A percentile compares a stretch with the other conserved stretches of the same genome.
phyloP scores from a whole-genome alignment of 1,140 invertebrate genomes.

The Nephotettix cincticeps region DNA sequence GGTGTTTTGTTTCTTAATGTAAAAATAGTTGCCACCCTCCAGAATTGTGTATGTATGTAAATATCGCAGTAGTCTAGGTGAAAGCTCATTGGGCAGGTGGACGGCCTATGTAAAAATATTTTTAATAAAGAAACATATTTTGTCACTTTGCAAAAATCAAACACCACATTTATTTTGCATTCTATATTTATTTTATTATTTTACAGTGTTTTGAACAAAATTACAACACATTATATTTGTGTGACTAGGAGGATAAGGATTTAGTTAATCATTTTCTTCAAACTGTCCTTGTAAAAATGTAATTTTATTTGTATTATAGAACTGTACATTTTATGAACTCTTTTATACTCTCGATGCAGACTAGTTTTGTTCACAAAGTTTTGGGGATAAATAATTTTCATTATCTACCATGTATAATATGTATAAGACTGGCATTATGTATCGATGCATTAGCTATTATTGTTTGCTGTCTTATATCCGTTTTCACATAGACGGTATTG shows the following conservation, averaged over 20 bases:
- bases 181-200: not conserved
- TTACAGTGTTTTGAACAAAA: not conserved
- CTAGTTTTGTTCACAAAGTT: not conserved
- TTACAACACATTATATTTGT: not conserved
- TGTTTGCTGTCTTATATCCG: not conserved
- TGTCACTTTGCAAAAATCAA: constrained; percentile 12
- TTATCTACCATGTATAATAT: constrained; percentile 2
- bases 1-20: constrained; percentile 18
- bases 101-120: constrained; percentile 30
- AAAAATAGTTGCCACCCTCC: not conserved
- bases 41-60: constrained; percentile 31
- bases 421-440: constrained; percentile 10
- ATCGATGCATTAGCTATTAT: constrained; percentile 1
- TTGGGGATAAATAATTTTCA: constrained; percentile 4
- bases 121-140: constrained; percentile 21
- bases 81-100: constrained; percentile 19
- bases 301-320: constrained; percentile 20
- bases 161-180: not conserved
- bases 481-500: not conserved
- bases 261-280: not conserved
- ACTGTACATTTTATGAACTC: not conserved
- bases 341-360: not conserved
- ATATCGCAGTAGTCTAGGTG: constrained; percentile 26
- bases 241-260: not conserved
- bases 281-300: not conserved